phyloP scores from a whole-genome alignment of 2,113 vertebrate genomes.

The Hypanus sabinus region DNA sequence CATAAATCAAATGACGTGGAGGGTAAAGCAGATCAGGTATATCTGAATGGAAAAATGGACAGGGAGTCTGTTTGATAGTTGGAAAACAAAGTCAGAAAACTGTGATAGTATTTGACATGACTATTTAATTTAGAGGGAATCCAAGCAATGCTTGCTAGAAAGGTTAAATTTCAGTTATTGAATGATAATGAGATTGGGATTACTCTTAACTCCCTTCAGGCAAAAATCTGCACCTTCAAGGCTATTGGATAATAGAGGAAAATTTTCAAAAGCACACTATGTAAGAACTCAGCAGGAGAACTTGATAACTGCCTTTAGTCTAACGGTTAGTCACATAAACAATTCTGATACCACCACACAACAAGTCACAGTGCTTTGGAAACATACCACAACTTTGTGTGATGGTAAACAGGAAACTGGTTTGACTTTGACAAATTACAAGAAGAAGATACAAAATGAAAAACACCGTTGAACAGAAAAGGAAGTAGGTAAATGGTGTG shows the following conservation, averaged over 20 bases:
- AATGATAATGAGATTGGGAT: not conserved
- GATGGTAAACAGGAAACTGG: slow-evolving; percentile 32
- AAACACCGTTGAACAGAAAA: not conserved
- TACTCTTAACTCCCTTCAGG: not conserved
- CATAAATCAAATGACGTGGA: not conserved
- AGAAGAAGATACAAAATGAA: slow-evolving; percentile 31
- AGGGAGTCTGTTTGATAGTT: not conserved
- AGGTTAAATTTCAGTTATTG: not conserved
- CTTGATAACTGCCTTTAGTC: not conserved
- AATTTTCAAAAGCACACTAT: not conserved
- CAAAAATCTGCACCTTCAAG: not conserved
- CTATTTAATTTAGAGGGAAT: not conserved
- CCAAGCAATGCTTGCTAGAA: not conserved
- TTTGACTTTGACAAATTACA: not conserved
- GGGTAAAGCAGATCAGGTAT: not conserved
- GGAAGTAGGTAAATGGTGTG: slow-evolving; percentile 5
- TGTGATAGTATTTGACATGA: not conserved
- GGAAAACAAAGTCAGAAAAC: not conserved
- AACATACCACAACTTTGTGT: not conserved
- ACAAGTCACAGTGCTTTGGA: not conserved
- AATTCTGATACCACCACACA: not conserved
- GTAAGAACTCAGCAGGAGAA: not conserved
- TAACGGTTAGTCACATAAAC: not conserved
- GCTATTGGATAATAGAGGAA: not conserved
- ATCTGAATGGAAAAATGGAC: not conserved